Percentiles rank a stretch among this genome's conserved stretches.
Evolutionary conservation across 53 echinoderm and acorn worm genomes (phyloP).

Genomic region (Actinopyga echinites): DNA sequence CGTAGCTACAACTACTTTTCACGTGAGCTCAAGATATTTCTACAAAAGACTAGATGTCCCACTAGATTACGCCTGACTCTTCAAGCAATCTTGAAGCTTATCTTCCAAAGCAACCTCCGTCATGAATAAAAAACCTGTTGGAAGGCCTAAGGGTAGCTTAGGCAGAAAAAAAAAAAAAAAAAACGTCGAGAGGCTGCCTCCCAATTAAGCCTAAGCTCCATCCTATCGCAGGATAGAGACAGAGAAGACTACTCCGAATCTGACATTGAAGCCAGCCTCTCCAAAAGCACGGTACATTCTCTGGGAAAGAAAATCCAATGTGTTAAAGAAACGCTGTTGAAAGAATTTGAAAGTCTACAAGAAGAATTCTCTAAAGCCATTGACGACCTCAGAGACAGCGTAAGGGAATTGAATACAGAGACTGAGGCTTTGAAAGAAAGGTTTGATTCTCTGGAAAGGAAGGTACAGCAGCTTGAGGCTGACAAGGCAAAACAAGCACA

Average conservation of each 20-base stretch:
- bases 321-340: neutral
- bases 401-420: neutral
- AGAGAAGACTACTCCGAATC: neutral
- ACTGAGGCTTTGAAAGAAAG: neutral
- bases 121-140: neutral
- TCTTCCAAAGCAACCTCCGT: neutral
- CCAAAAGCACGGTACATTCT: neutral
- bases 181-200: neutral
- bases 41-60: neutral
- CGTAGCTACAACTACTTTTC: too few relatives aligned
- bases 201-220: neutral
- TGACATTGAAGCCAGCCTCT: neutral
- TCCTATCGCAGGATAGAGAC: neutral
- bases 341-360: slow-evolving; percentile 5
- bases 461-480: neutral
- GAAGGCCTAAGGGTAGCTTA: neutral
- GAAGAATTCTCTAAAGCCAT: neutral
- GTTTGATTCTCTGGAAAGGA: neutral
- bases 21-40: neutral
- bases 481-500: neutral
- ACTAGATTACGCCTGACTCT: neutral
- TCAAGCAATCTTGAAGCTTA: neutral
- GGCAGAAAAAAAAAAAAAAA: neutral
- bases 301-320: neutral
- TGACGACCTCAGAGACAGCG: neutral